phyloP scores from a whole-genome alignment of 2,888 invertebrate species.

The Hetaerina titia region DNA sequence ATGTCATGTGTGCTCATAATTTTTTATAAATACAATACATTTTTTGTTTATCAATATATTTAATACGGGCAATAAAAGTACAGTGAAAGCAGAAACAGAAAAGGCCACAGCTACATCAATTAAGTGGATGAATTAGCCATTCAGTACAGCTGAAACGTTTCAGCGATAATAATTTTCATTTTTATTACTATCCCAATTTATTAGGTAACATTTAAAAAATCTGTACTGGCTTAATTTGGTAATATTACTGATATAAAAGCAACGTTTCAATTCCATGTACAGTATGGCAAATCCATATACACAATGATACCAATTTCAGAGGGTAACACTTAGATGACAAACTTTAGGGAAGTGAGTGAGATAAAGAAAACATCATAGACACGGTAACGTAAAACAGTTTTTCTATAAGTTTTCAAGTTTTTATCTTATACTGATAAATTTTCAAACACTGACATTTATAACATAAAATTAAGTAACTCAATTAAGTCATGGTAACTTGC shows the following conservation, averaged over 20 bases:
- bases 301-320: slow-evolving; percentile 60
- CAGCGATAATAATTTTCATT: not conserved
- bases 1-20: slow-evolving; percentile 66
- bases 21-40: slow-evolving; percentile 57
- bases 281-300: slow-evolving; percentile 62
- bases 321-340: slow-evolving; percentile 61
- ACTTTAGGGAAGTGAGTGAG: slow-evolving; percentile 24
- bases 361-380: slow-evolving; percentile 14
- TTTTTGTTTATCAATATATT: slow-evolving; percentile 63
- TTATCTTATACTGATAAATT: not conserved
- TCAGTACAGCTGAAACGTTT: slow-evolving; percentile 44
- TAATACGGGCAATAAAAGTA: slow-evolving; percentile 65
- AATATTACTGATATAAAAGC: slow-evolving; percentile 29
- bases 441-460: not conserved
- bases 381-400: slow-evolving; percentile 33
- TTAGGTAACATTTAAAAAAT: slow-evolving; percentile 16
- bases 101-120: slow-evolving; percentile 67
- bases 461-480: not conserved
- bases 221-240: slow-evolving; percentile 48
- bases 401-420: slow-evolving; percentile 12
- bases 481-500: slow-evolving; percentile 40
- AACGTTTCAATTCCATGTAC: slow-evolving; percentile 33
- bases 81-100: slow-evolving; percentile 65
- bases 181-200: not conserved
- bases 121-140: slow-evolving; percentile 59